Evolutionary conservation across 2,113 vertebrate species (phyloP), one percentile per base, ranked within the genome.

Genomic region (Rhinopomastus cyanomelas): DNA sequence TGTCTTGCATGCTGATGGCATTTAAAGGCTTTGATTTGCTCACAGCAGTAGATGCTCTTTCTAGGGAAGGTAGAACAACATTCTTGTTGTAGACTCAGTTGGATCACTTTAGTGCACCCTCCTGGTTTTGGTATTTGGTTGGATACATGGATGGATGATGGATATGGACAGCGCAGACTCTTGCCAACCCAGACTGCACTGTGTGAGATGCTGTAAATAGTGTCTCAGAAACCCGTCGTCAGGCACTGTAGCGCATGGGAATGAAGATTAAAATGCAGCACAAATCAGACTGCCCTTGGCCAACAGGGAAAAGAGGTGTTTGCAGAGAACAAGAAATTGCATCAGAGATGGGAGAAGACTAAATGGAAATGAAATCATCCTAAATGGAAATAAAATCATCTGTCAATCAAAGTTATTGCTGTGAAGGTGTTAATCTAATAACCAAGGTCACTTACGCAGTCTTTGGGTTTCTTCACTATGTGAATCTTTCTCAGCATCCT

Each of bases 11-110:
- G 82, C 88, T 94, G 88, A 52, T 92, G 67, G 67, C 62, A 73
- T 94, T 94, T 89, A 89, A 85, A 91, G 67, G 34, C 67, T 80
- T 69, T 39, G 60, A 92, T 85, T 94, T 89, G 67, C 82, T 92
- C 90, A 69, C 88, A 91, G 92, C 76, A 85, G 92, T 87, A 65
- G 51, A 22, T 91, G 72, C 46, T 82, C 51, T n/a, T 94, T 92
- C 42, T 76, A 49, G 55, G 59, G 87, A 46, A 91, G 32, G 36
- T 44, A 76, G 69, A 87, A 85, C 29, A 85, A 39, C 19, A 53
- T 85, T 73, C 48, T 85, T 16, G 2, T 69, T 20, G 27, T 36
- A 76, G n/a, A 49, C 71, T 82, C 46, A 15, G 66, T 57, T 81
- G 85, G 51, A 87, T 92, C 53, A 85, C 30, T 48, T 64, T 57